These are phyloP conservation scores for Oppia nitens DNA, from an alignment of 1,140 invertebrate species.

Conservation along the genomic window DNA sequence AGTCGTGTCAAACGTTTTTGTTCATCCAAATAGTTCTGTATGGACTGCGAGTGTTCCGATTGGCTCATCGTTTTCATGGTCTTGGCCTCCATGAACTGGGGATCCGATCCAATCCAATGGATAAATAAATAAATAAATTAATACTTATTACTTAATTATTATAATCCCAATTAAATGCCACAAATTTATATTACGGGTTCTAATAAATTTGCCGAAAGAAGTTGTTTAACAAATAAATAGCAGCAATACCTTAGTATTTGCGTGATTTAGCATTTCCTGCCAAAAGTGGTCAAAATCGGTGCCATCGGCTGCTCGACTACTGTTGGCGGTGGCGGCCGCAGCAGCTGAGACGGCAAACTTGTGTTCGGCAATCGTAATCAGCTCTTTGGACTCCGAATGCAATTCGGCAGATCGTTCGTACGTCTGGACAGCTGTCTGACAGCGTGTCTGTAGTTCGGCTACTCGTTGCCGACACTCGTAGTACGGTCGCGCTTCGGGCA, in stretches of 20 bases:
- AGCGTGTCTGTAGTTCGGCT: slow-evolving; percentile 48
- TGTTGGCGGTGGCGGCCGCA: slow-evolving; percentile 37
- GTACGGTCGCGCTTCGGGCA: slow-evolving; percentile 75
- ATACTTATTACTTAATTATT: slow-evolving; percentile 10
- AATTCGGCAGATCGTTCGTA: slow-evolving; percentile 78
- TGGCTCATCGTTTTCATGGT: slow-evolving; percentile 68
- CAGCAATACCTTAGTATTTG: slow-evolving; percentile 67
- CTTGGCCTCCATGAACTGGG: slow-evolving; percentile 84
- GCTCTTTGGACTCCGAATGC: slow-evolving; percentile 87
- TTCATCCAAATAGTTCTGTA: slow-evolving; percentile 26
- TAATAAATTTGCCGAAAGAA: no score
- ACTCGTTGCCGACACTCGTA: slow-evolving; percentile 58
- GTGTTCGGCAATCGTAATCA: slow-evolving; percentile 74
- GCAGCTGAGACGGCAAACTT: slow-evolving; percentile 55
- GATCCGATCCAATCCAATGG: slow-evolving; percentile 25
- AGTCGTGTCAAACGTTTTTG: slow-evolving; percentile 39
- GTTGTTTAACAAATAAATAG: no score
- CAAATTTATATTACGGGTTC: no score
- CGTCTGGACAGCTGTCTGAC: slow-evolving; percentile 71
- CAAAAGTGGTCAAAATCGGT: slow-evolving; percentile 73
- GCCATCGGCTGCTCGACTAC: not conserved
- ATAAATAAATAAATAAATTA: slow-evolving; percentile 32
- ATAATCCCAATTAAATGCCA: no score
- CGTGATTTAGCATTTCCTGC: slow-evolving; percentile 96
- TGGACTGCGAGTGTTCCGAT: slow-evolving; percentile 59